Evolutionary conservation across 2,888 invertebrate genomes (phyloP), one percentile per base, ranked within the genome.

Genomic region (Drosophila paramelanica): DNA sequence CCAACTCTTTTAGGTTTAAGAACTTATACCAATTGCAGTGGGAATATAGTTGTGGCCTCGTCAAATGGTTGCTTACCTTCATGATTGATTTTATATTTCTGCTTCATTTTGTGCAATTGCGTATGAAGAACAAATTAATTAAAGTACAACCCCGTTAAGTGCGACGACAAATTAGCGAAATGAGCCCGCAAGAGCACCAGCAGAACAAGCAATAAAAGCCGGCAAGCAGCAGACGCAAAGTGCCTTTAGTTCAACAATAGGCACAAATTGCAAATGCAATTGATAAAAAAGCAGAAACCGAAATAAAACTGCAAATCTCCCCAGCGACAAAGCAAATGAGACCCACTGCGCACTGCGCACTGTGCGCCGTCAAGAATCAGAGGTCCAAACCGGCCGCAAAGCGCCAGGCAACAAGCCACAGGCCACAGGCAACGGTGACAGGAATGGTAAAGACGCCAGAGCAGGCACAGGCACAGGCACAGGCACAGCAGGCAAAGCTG

Each of bases 311-410:
- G 56, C 60, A 67, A 83, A 80, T 82, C 76, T 82, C 80, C 82
- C 78, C 73, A 73, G 82, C 67, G 82, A 85, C 85, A 75, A 80
- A 79, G 78, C 77, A 80, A 85, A 85, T 77, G 78, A 81, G 85
- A 79, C 79, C 73, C 81, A 84, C 64, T 67, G 85, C 71, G 27
- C 27, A 27, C 27, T 1, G 27, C 27, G 10, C 31, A 31, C 31
- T 10, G 31, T 0, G 31, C 31, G 8, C 27, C 8, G 73, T 71
- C 58, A 51, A 64, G 66, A 73, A 67, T 67, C 66, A 49, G 65
- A 49, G 62, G 36, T 55, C 51, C 64, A 81, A 84, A 78, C 84
- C 75, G 84, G 81, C 77, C 77, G 46, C 64, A 74, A 65, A 58
- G 59, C 67, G 58, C 71, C 61, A 58, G 56, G 27, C 55, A 38